Evolutionary conservation across 1,140 invertebrate species (phyloP).

Genomic region (Drosophila nebulosa): DNA sequence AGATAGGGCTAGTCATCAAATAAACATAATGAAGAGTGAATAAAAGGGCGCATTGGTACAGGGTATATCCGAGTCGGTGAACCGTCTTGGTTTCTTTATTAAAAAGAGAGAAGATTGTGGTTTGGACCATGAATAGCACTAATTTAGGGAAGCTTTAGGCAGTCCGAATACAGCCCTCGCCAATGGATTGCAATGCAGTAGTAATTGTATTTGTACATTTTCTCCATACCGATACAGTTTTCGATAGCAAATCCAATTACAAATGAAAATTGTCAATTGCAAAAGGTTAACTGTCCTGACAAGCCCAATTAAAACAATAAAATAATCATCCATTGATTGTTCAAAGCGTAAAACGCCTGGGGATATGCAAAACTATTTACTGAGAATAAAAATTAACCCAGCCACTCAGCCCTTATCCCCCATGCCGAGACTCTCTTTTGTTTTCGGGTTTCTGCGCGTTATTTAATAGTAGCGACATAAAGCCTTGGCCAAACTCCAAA

Average conservation of each 20-base stretch:
- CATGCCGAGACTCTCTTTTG: too few species aligned
- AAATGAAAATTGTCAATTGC: not conserved
- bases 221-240: not conserved
- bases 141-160: too few species aligned
- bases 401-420: too few species aligned
- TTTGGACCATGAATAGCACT: too few species aligned
- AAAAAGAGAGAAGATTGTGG: too few species aligned
- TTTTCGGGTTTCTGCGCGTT: slow-evolving; percentile 10
- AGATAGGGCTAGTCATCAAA: too few species aligned
- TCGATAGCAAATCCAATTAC: not conserved
- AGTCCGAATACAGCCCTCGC: not conserved
- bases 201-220: not conserved
- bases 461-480: slow-evolving; percentile 39
- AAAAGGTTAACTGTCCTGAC: slow-evolving; percentile 5
- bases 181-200: too few species aligned
- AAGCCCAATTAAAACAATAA: slow-evolving; percentile 23
- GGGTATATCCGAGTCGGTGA: too few species aligned
- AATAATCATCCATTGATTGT: not conserved
- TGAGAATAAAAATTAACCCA: slow-evolving; percentile 7
- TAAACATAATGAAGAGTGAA: too few species aligned
- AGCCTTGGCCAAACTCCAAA: slow-evolving; percentile 23
- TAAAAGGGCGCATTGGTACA: too few species aligned
- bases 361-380: not conserved
- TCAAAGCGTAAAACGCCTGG: slow-evolving; percentile 1
- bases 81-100: too few species aligned